A percentile compares a stretch with the other conserved stretches of the same genome.
Conservation (phyloP, 2,888 invertebrate species). For the Leptinotarsa haldemani region DNA sequence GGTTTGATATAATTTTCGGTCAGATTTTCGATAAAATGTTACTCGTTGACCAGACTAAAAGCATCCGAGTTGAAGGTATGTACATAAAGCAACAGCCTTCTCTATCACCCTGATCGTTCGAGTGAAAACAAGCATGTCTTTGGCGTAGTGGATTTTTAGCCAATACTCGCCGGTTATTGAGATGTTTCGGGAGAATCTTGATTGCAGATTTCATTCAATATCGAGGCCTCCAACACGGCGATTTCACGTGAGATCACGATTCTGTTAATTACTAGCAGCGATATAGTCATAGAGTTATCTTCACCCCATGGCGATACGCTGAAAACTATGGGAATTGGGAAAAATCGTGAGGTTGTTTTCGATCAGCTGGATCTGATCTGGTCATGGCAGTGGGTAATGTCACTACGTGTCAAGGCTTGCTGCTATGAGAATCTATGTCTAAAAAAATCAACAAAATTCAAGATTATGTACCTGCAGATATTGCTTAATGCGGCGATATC, state of each 20-base stretch:
- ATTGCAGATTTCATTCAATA: conserved; percentile 58
- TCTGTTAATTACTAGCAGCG: conserved; percentile 59
- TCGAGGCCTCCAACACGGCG: conserved; percentile 58
- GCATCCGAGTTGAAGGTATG: conserved; percentile 39
- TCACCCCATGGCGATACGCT: conserved; percentile 50
- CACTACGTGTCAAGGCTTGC: no score
- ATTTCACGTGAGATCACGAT: conserved; percentile 61
- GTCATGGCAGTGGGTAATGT: not conserved
- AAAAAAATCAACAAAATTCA: no score
- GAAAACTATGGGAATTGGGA: conserved; percentile 59
- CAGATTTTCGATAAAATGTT: no score
- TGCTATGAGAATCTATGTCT: no score
- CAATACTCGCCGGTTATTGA: conserved; percentile 54
- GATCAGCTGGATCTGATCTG: not conserved
- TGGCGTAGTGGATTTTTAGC: conserved; percentile 45
- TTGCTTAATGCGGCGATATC: no score
- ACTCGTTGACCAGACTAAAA: conserved; percentile 28
- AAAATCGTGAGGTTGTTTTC: conserved; percentile 54
- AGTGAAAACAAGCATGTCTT: conserved; percentile 51
- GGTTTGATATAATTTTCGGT: no score
- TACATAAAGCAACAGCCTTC: conserved; percentile 50
- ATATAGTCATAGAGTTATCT: conserved; percentile 52
- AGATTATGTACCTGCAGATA: no score
- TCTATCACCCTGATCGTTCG: conserved; percentile 45
- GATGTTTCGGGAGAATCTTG: conserved; percentile 59